Evolutionary conservation across 2,113 vertebrate genomes (phyloP).

Genomic region (Ophthalmolycus amberensis): DNA sequence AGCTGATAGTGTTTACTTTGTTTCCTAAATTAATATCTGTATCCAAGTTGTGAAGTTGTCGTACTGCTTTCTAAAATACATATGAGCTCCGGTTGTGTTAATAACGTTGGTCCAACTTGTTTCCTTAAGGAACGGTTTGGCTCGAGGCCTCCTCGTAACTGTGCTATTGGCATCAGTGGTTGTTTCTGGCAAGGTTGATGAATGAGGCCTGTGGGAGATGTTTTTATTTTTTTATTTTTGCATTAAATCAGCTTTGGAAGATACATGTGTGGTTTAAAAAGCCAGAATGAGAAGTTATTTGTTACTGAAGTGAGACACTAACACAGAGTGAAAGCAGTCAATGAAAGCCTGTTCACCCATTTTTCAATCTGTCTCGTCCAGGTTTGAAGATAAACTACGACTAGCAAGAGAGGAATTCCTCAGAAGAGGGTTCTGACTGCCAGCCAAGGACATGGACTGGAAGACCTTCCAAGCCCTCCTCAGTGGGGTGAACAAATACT

Average conservation of each 20-base stretch:
- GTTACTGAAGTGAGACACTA: neutral
- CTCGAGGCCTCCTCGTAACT: neutral
- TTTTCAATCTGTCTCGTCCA: slow-evolving; percentile 39
- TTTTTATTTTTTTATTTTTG: neutral
- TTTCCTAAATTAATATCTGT: neutral
- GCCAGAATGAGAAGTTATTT: neutral
- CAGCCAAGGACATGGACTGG: slow-evolving; percentile 86
- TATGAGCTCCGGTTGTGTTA: slow-evolving; percentile 1
- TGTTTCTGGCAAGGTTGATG: neutral
- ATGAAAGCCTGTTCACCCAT: slow-evolving; percentile 5
- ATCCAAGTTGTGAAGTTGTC: neutral
- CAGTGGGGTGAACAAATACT: slow-evolving; percentile 90
- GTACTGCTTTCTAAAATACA: neutral
- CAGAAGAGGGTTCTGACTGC: slow-evolving; percentile 28
- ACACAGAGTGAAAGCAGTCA: neutral
- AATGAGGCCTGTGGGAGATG: neutral
- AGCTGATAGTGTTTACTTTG: neutral
- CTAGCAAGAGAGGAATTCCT: neutral
- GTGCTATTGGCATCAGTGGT: neutral
- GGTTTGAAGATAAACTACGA: slow-evolving; percentile 30
- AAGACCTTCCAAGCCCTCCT: slow-evolving; percentile 87
- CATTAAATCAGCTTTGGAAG: neutral
- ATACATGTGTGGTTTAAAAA: neutral
- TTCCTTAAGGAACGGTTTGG: slow-evolving; percentile 11
- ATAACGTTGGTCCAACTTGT: slow-evolving; percentile 14